Conservation (phyloP, 2,888 invertebrate species). For the Opisthograptis luteolata region DNA sequence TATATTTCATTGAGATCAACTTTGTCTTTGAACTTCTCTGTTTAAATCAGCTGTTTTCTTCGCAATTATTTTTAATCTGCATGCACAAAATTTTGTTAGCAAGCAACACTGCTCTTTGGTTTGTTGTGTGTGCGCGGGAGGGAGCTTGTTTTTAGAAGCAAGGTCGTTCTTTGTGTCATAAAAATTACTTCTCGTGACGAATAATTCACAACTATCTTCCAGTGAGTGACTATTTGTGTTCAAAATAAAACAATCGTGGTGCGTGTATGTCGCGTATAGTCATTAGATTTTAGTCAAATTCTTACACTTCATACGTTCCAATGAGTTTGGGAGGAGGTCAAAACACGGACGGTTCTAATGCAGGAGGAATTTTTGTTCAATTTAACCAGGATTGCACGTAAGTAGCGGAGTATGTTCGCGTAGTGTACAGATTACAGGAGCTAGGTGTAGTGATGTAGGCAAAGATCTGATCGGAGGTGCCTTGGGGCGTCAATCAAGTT, state of each 20-base stretch:
- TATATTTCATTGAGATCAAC: too few species aligned
- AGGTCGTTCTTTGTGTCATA: constrained; percentile 88
- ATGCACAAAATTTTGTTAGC: too few species aligned
- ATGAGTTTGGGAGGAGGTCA: constrained; percentile 92
- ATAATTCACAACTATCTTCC: constrained; percentile 66
- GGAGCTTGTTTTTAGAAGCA: constrained; percentile 83
- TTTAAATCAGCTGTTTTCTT: too few species aligned
- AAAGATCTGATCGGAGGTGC: constrained; percentile 1
- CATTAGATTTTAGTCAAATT: constrained; percentile 62
- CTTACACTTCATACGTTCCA: constrained; percentile 85
- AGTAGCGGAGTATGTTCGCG: constrained; percentile 77
- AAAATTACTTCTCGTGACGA: constrained; percentile 67
- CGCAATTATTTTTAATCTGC: too few species aligned
- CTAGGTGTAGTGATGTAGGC: constrained; percentile 7
- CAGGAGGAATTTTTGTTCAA: constrained; percentile 96
- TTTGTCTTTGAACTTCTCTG: too few species aligned
- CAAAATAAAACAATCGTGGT: constrained; percentile 60
- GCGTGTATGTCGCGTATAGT: constrained; percentile 67
- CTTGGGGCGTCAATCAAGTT: constrained; percentile 18
- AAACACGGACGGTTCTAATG: constrained; percentile 89
- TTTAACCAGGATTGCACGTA: constrained; percentile 99
- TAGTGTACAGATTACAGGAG: not conserved
- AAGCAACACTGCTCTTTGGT: not conserved
- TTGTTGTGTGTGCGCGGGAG: constrained; percentile 60
- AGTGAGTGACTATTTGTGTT: constrained; percentile 66